Evolutionary conservation across 2,797 vertebrate species (phyloP), one percentile per base, ranked within the genome.

Genomic region (Mormyrus proboscirostris): DNA sequence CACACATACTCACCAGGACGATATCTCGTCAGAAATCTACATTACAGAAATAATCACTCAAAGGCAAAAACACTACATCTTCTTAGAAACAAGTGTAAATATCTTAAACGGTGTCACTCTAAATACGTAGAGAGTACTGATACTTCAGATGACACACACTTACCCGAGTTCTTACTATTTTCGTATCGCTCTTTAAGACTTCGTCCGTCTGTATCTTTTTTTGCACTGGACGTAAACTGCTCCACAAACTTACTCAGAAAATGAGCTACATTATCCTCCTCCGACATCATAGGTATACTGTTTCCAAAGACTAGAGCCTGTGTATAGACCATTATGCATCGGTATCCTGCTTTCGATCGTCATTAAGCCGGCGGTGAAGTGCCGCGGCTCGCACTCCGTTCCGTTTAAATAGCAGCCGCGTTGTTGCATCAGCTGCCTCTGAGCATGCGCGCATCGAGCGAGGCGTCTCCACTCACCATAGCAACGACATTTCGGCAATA

Each of bases 341-440:
- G 9, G 90, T 89, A 47, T 92, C 62, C 85, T 16, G 6, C 4
- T 88, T 9, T 16, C 19, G 59, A 82, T 88, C 93, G 89, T 93
- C 94, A 90, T 76, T 47, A 76, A 88, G 25, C 33, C 69, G 69
- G 69, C 69, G 14, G 14, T 38, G 29, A 33, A 38, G 90, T 90
- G 91, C 88, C 65, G 50, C 93, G 92, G 9, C 19, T 3, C 0
- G 4, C 19, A 5, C 33, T 25, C 2, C 59, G 8, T 79, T 0
- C 88, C 91, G 92, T 94, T 95, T 95, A 94, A 87, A 49, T 9
- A 14, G 12, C 0, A 3, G 19, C 7, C 22, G 25, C 0, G 1
- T 0, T 25, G 92, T 96, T 96, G 94, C 95, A 62, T 96, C 95
- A 96, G 95, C 93, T 92, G 92, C 4, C 4, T 73, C 1, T 41